Evolutionary conservation across 2,888 invertebrate genomes (phyloP).

Genomic region (Amblyteles armatorius): DNA sequence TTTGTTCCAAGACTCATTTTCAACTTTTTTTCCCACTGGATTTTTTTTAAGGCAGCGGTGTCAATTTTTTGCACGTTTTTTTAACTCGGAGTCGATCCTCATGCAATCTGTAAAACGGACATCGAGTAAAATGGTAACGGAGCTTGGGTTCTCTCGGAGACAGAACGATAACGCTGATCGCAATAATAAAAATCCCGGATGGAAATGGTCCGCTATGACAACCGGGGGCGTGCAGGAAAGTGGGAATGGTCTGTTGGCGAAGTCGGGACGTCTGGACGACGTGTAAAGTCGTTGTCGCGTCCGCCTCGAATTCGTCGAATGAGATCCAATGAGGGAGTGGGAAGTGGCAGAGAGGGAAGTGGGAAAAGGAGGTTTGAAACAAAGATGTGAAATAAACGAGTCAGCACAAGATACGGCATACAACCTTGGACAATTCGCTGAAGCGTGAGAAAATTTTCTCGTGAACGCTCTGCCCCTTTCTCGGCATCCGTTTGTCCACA

Average conservation of each 20-base stretch:
- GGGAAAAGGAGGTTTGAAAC: neutral
- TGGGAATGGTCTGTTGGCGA: slow-evolving; percentile 14
- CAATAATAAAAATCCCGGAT: slow-evolving; percentile 41
- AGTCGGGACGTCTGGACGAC: slow-evolving; percentile 17
- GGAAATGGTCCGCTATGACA: slow-evolving; percentile 49
- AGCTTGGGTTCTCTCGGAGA: neutral
- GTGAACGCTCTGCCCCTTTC: slow-evolving; percentile 23
- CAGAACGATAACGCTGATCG: slow-evolving; percentile 51
- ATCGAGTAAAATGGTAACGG: neutral
- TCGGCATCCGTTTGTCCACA: slow-evolving; percentile 36
- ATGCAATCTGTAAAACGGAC: neutral
- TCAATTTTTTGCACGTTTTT: neutral
- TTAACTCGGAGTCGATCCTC: neutral
- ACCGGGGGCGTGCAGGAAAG: slow-evolving; percentile 13
- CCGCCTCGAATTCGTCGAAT: slow-evolving; percentile 29
- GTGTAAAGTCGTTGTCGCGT: slow-evolving; percentile 29
- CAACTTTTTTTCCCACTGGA: too few species aligned
- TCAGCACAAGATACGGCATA: slow-evolving; percentile 46
- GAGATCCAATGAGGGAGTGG: neutral
- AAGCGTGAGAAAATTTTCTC: slow-evolving; percentile 57
- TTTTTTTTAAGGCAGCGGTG: neutral
- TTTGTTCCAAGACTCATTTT: too few species aligned
- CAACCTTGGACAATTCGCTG: slow-evolving; percentile 12
- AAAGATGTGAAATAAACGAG: slow-evolving; percentile 49
- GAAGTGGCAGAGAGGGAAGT: neutral